Conservation (phyloP, 2,113 vertebrate species). For the Podarcis raffonei region DNA sequence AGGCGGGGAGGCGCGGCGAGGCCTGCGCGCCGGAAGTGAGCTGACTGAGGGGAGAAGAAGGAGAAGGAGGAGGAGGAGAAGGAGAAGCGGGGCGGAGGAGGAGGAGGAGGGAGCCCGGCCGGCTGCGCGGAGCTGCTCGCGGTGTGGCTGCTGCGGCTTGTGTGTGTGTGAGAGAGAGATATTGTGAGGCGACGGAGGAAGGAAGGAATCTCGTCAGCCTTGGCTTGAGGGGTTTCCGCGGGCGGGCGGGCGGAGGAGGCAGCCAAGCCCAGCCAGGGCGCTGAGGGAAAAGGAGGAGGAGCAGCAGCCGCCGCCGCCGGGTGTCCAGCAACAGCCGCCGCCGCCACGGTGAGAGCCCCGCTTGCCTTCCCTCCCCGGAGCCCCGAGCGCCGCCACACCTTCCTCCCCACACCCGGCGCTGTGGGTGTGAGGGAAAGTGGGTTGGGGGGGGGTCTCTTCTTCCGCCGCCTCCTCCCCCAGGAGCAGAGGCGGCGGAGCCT, state of each 20-base stretch:
- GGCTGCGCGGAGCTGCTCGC: not conserved
- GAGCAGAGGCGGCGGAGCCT: not conserved
- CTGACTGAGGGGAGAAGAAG: not conserved
- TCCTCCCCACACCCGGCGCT: not conserved
- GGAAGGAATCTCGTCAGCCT: not conserved
- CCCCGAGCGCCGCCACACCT: not conserved
- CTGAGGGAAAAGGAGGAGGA: not conserved
- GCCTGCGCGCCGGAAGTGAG: constrained; percentile 59
- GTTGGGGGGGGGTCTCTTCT: too few species aligned
- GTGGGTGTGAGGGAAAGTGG: not conserved
- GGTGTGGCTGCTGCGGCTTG: not conserved
- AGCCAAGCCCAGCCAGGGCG: not conserved
- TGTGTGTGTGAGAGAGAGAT: too few species aligned
- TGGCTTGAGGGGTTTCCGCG: not conserved
- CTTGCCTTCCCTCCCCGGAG: not conserved
- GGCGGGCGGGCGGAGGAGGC: not conserved
- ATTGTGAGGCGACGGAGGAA: constrained; percentile 39
- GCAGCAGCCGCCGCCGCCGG: constrained; percentile 1
- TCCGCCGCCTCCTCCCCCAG: too few species aligned
- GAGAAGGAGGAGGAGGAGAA: too few species aligned
- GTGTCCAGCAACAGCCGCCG: not conserved
- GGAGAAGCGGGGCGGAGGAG: not conserved
- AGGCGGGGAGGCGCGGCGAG: constrained; percentile 23
- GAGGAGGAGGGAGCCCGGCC: not conserved
- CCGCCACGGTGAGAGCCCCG: not conserved